Evolutionary conservation across 2,113 vertebrate genomes (phyloP), one percentile per base, ranked within the genome.

Genomic region (Sorex fumeus): DNA sequence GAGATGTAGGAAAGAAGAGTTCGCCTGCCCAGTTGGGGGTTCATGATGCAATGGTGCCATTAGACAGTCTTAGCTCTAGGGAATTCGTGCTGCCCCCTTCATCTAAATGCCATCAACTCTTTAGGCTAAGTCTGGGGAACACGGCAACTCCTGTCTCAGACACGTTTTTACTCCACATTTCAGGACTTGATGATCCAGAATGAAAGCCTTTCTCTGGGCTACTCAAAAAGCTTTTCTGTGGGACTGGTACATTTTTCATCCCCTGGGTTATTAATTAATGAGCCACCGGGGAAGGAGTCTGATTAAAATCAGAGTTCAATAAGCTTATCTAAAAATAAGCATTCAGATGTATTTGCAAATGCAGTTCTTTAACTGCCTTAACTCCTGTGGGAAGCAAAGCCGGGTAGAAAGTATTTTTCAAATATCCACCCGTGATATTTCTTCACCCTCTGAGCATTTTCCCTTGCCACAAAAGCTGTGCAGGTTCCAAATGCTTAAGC

Each of bases 181-280:
- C 9, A 3, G 64, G 64, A 27, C 28, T 70, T 34, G 57, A 40
- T 74, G 21, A 74, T 74, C 34, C 34, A 81, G 66, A 88, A 66
- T 69, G 30, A 89, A 57, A 77, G 25, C 47, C 92, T 47, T 66
- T 43, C 85, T 77, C 5, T 34, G 34, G 78, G 40, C 32, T n/a
- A 47, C 75, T 92, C 45, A 18, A 43, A 80, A 88, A 28, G 34
- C 43, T 87, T 12, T 90, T 84, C 28, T 47, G 28, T 34, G 36
- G 53, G 30, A 2, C 1, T n/a, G 64, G 10, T 45, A 67, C 15
- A 6, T 23, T 74, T 70, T 84, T 87, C 77, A 62, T 64, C 43
- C 15, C 30, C 30, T 66, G 78, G 28, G 57, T 91, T 91, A 93
- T 89, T 94, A 91, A 95, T 94, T 93, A 95, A 93, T 90, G 88